Conservation (phyloP, 2,113 vertebrate species). For the Paramisgurnus dabryanus region DNA sequence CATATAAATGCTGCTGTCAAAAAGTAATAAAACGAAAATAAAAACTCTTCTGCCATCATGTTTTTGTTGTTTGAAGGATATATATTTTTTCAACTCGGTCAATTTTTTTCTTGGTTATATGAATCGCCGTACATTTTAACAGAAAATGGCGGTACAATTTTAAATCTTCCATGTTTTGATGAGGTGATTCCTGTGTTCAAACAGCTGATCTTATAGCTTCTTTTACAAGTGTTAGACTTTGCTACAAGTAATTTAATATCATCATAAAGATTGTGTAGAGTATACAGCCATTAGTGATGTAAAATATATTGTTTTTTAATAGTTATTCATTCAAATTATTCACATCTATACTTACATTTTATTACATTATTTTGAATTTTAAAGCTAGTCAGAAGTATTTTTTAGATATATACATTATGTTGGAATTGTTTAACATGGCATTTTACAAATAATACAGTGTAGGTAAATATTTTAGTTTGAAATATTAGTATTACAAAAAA, state of each 20-base stretch:
- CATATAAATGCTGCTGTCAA: background rate
- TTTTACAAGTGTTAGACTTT: background rate
- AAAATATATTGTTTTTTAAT: background rate
- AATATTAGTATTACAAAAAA: background rate
- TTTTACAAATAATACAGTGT: background rate
- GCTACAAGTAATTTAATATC: background rate
- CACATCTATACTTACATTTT: background rate
- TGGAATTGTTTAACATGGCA: background rate
- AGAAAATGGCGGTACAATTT: conserved; percentile 54
- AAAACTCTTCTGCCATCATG: background rate
- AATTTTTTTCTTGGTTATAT: background rate
- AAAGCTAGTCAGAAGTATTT: background rate
- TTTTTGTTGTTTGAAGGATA: background rate
- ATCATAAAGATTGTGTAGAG: background rate
- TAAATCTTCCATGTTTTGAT: background rate
- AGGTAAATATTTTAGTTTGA: background rate
- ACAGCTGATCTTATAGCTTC: background rate
- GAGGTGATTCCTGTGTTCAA: background rate
- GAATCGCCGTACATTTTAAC: background rate
- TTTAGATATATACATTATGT: background rate
- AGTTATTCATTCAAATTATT: background rate
- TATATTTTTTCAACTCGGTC: background rate
- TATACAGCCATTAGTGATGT: background rate
- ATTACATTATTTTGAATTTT: background rate
- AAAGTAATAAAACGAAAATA: background rate